Evolutionary conservation across 1,140 invertebrate species (phyloP).

Genomic region (Proctacanthus coquilletti): DNA sequence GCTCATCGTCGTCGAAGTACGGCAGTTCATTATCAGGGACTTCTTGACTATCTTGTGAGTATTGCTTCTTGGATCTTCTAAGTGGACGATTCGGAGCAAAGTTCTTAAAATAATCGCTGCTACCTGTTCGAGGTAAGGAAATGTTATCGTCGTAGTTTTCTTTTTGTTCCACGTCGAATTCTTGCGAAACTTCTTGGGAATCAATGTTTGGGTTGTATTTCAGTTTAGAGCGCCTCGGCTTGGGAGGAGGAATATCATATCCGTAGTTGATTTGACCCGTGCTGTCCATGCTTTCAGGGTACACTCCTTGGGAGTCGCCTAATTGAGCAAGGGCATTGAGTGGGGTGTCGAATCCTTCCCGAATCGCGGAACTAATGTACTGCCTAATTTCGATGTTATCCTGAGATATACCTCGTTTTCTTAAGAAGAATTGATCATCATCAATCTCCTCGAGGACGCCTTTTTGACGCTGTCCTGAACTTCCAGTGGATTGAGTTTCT

Average conservation of each 20-base stretch:
- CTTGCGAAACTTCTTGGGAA: conserved; percentile 19
- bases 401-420: conserved; percentile 61
- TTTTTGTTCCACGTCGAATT: conserved; percentile 16
- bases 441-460: conserved; percentile 69
- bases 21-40: conserved; percentile 7
- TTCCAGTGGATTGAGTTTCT: conserved; percentile 27
- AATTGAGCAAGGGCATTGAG: conserved; percentile 43
- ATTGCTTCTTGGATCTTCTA: conserved; percentile 14
- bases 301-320: conserved; percentile 27
- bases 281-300: background rate
- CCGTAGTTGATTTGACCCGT: conserved; percentile 12
- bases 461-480: conserved; percentile 30
- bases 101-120: conserved; percentile 17
- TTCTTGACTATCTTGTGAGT: conserved; percentile 30
- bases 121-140: conserved; percentile 25
- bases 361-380: conserved; percentile 59
- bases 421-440: conserved; percentile 71
- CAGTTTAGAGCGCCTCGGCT: conserved; percentile 18
- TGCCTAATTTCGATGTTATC: conserved; percentile 62
- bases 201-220: conserved; percentile 15
- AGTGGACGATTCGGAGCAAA: conserved; percentile 18
- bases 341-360: conserved; percentile 55
- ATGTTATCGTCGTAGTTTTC: conserved; percentile 21
- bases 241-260: conserved; percentile 25
- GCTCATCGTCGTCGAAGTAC: conserved; percentile 27